phyloP scores from a whole-genome alignment of 2,113 vertebrate species.

The Pollimyrus isidori region DNA sequence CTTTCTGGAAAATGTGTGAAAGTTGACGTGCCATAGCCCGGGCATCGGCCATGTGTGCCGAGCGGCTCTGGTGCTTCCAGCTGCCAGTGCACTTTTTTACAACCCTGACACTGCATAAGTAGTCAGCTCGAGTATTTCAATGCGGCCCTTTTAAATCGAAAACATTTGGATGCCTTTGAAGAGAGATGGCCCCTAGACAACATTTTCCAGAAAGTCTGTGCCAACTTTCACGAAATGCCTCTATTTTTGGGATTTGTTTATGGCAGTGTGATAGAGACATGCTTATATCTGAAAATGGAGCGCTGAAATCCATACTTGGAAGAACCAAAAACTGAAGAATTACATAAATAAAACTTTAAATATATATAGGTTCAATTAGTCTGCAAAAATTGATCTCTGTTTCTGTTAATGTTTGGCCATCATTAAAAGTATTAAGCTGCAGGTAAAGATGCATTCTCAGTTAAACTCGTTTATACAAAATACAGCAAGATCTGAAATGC shows the following conservation, averaged over 20 bases:
- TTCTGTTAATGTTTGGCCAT: neutral
- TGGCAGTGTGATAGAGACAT: neutral
- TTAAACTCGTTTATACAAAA: neutral
- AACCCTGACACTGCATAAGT: neutral
- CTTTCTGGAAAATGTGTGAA: neutral
- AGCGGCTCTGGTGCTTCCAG: neutral
- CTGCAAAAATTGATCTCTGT: neutral
- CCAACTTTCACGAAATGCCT: neutral
- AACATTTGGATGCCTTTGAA: neutral
- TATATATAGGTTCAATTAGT: neutral
- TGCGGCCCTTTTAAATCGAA: neutral
- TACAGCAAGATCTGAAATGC: neutral
- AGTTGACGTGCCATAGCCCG: neutral
- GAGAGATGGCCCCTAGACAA: neutral
- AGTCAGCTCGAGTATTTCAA: neutral
- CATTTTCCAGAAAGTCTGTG: neutral
- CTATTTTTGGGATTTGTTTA: neutral
- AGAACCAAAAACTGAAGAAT: neutral
- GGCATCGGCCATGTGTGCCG: neutral
- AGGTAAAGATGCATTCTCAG: neutral
- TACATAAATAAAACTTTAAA: constrained; percentile 40
- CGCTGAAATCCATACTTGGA: neutral
- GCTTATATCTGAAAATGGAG: neutral
- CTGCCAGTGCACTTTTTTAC: neutral
- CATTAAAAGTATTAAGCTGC: neutral